Percentiles rank a stretch among this genome's conserved stretches.
Conservation (phyloP, 2,797 vertebrate species). For the Basileuterus tristriatus region DNA sequence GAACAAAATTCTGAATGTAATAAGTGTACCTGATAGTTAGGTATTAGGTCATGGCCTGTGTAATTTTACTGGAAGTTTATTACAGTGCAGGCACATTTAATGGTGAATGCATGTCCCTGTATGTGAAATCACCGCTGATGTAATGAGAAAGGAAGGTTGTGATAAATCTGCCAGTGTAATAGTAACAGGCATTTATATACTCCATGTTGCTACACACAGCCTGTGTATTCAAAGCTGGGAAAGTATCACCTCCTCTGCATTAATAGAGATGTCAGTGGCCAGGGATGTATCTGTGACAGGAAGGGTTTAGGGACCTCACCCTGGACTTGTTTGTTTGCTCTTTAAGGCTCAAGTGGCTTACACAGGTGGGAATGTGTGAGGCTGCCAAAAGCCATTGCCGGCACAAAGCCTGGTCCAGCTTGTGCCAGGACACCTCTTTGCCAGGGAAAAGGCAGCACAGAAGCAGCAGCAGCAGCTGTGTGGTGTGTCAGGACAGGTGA, state of each 20-base stretch:
- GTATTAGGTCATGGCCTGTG: background rate
- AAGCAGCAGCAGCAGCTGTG: background rate
- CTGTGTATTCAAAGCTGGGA: background rate
- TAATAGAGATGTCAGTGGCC: background rate
- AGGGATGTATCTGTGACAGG: background rate
- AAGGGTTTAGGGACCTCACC: background rate
- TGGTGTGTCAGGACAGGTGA: background rate
- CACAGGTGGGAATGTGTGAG: background rate
- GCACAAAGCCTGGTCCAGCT: background rate
- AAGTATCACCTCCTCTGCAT: background rate
- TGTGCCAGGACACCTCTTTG: background rate
- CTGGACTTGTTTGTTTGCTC: background rate
- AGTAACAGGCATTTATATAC: background rate
- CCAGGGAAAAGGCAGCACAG: background rate
- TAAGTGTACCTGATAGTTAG: background rate
- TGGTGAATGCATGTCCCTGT: background rate
- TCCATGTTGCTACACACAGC: background rate
- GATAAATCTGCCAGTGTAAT: background rate
- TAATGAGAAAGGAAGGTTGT: background rate
- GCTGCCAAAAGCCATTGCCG: background rate
- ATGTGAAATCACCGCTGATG: accelerated
- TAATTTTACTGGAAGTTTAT: background rate
- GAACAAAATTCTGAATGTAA: background rate
- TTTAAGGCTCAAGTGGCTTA: background rate
- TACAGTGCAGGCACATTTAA: background rate